These are phyloP conservation scores for Coregonus clupeaformis DNA, from an alignment of 2,113 vertebrate species.

Conservation along the genomic window DNA sequence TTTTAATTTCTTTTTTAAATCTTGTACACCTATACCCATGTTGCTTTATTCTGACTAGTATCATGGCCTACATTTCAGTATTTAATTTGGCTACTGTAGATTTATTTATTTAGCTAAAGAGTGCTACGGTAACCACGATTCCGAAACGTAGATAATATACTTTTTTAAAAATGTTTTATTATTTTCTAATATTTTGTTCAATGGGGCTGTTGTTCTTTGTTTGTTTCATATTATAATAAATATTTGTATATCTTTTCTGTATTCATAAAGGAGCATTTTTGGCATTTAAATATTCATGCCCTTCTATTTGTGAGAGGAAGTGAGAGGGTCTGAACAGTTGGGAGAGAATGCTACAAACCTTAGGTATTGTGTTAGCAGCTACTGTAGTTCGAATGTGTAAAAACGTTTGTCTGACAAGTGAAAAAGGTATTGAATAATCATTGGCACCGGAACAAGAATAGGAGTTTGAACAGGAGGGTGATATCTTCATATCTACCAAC, in stretches of 20 bases:
- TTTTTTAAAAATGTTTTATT: too few species aligned
- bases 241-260: not conserved
- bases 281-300: not conserved
- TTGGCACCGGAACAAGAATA: too few species aligned
- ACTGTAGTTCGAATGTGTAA: too few species aligned
- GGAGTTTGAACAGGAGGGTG: not conserved
- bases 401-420: too few species aligned
- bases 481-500: not conserved
- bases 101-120: not conserved
- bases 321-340: too few species aligned
- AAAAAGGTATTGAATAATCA: too few species aligned
- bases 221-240: not conserved
- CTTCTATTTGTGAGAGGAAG: too few species aligned
- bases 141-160: not conserved
- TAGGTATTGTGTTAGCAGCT: too few species aligned
- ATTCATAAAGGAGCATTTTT: not conserved
- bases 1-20: not conserved
- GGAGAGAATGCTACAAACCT: too few species aligned
- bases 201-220: not conserved
- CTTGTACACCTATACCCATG: not conserved
- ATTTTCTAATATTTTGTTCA: not conserved
- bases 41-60: constrained; percentile 2
- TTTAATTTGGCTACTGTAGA: too few species aligned
- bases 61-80: not conserved
- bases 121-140: constrained; percentile 8